Conservation (phyloP, 2,113 vertebrate species). For the Amia ocellicauda region DNA sequence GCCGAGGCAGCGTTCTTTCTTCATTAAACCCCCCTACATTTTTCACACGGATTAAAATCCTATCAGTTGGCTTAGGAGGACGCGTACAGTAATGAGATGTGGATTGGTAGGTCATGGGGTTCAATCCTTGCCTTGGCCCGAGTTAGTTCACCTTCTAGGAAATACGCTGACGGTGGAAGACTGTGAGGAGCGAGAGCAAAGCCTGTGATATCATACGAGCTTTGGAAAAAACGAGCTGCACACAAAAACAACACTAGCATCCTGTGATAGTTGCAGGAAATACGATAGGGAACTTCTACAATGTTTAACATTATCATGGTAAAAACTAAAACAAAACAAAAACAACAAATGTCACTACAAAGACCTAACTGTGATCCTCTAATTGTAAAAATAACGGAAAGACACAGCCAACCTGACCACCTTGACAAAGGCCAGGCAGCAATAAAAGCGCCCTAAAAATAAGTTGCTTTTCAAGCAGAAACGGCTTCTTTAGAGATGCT, state of each 20-base stretch:
- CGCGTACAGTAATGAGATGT: constrained; percentile 32
- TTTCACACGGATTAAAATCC: constrained; percentile 17
- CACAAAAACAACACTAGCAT: too few species aligned
- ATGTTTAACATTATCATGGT: too few species aligned
- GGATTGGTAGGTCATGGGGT: not conserved
- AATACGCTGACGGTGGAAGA: too few species aligned
- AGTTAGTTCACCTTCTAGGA: not conserved
- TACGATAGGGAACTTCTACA: too few species aligned
- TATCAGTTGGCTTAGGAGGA: constrained; percentile 54
- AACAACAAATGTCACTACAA: too few species aligned
- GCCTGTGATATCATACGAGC: too few species aligned
- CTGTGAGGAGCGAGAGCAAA: too few species aligned
- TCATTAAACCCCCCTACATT: not conserved
- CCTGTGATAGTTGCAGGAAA: too few species aligned
- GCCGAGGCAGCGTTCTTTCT: not conserved
- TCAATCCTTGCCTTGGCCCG: not conserved
- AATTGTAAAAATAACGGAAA: too few species aligned
- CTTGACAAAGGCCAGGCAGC: not conserved
- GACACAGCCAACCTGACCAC: not conserved
- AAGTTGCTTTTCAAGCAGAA: not conserved
- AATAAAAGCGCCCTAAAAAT: not conserved
- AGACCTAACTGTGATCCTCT: too few species aligned
- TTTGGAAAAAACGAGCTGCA: too few species aligned
- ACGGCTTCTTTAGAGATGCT: constrained; percentile 5
- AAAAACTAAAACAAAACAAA: too few species aligned